Evolutionary conservation across 2,888 invertebrate genomes (phyloP).

Genomic region (Camptogramma bilineatum): DNA sequence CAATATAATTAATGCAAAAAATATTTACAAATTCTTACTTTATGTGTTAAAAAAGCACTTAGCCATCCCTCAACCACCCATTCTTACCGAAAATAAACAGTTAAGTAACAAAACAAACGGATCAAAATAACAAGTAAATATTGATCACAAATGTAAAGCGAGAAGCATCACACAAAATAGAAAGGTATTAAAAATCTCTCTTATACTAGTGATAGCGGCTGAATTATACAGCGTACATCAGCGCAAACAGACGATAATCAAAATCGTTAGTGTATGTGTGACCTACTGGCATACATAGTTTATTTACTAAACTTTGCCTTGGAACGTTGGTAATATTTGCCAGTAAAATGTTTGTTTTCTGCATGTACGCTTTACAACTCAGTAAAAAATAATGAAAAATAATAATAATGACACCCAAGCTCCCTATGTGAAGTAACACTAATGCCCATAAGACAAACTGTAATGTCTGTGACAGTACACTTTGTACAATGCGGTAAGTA

Average conservation of each 20-base stretch:
- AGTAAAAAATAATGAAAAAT: conserved; percentile 35
- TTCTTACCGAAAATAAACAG: conserved; percentile 50
- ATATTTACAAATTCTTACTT: conserved; percentile 79
- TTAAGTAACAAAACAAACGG: conserved; percentile 44
- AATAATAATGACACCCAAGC: conserved; percentile 57
- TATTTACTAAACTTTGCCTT: conserved; percentile 11
- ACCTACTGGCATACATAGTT: conserved; percentile 15
- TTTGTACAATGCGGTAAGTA: conserved; percentile 71
- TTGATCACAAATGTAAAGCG: conserved; percentile 36
- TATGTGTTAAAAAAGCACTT: conserved; percentile 77
- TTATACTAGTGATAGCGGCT: conserved; percentile 22
- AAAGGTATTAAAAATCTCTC: conserved; percentile 19
- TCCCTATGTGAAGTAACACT: conserved; percentile 66
- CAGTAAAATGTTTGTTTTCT: conserved; percentile 9
- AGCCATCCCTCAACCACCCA: conserved; percentile 64
- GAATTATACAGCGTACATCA: conserved; percentile 25
- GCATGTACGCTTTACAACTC: conserved; percentile 21
- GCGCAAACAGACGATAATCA: conserved; percentile 2
- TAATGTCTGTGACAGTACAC: conserved; percentile 68
- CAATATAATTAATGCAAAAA: conserved; percentile 76
- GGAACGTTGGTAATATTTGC: conserved; percentile 14
- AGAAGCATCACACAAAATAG: conserved; percentile 38
- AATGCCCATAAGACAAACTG: conserved; percentile 64
- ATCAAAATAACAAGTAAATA: conserved; percentile 28
- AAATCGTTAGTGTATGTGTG: conserved; percentile 14